phyloP scores from a whole-genome alignment of 1,140 invertebrate species.

The Brevipalpus yothersi region DNA sequence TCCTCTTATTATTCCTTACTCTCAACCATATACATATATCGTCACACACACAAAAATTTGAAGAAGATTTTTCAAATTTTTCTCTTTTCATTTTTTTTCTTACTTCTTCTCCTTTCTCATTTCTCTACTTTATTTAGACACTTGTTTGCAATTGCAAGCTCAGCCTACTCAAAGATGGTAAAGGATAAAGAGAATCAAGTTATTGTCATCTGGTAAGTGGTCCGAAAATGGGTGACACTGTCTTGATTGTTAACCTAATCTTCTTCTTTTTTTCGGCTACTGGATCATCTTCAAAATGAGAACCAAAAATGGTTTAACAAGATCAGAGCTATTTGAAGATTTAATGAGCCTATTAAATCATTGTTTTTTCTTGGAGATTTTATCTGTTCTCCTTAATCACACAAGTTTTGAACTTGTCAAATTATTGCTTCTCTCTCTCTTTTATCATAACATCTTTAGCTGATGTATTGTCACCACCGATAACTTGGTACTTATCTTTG shows the following conservation, averaged over 20 bases:
- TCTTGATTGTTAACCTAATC: neutral
- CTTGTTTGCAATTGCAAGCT: conserved; percentile 74
- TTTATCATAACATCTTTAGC: neutral
- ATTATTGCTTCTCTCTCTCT: neutral
- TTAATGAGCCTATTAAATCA: too few relatives aligned
- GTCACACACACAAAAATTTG: too few relatives aligned
- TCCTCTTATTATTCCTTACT: too few relatives aligned
- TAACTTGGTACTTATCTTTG: too few relatives aligned
- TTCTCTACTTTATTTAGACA: conserved; percentile 24
- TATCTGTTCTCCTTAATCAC: too few relatives aligned
- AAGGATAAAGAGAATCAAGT: conserved; percentile 35
- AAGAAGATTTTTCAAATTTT: too few relatives aligned
- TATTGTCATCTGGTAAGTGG: conserved; percentile 47
- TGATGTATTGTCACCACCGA: neutral
- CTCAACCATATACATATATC: too few relatives aligned
- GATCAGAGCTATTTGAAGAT: neutral
- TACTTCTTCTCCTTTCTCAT: neutral
- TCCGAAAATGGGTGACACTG: neutral
- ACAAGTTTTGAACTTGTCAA: too few relatives aligned
- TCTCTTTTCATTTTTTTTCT: neutral
- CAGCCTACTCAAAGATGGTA: conserved; percentile 47
- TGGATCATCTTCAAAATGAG: neutral
- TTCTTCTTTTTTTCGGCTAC: too few relatives aligned
- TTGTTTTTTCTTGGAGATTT: too few relatives aligned
- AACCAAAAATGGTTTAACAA: neutral